Percentiles rank a stretch among this genome's conserved stretches.
These are phyloP conservation scores for Plectropomus leopardus DNA, from an alignment of 2,113 vertebrate genomes.

Conservation along the genomic window DNA sequence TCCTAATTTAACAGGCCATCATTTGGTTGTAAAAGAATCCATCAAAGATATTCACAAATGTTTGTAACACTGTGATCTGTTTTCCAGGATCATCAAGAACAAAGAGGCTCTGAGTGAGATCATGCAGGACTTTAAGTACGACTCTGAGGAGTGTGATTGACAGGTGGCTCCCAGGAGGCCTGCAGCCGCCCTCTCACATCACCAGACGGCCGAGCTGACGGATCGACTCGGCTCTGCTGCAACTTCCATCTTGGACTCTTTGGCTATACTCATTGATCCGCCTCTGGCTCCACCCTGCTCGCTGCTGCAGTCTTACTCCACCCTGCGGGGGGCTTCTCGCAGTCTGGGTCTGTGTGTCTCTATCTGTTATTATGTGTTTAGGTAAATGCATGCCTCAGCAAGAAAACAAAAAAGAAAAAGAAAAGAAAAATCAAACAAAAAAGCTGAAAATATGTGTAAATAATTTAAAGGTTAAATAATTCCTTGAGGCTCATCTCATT, in stretches of 20 bases:
- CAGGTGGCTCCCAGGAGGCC: conserved; percentile 66
- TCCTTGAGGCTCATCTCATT: neutral
- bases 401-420: neutral
- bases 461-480: conserved; percentile 15
- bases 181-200: conserved; percentile 17
- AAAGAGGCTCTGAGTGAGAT: conserved; percentile 94
- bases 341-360: conserved; percentile 25
- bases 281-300: conserved; percentile 65
- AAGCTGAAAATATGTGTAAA: too few relatives aligned
- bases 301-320: conserved; percentile 68
- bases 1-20: neutral
- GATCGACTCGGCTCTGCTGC: conserved; percentile 46
- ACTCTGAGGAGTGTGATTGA: conserved; percentile 94
- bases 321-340: conserved; percentile 42
- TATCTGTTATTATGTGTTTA: conserved; percentile 34
- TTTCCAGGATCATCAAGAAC: conserved; percentile 94
- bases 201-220: conserved; percentile 37
- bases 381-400: conserved; percentile 32
- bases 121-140: conserved; percentile 98
- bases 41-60: neutral
- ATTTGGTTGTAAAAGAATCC: conserved; percentile 14
- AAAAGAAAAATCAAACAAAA: too few relatives aligned
- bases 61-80: neutral
- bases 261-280: conserved; percentile 58
- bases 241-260: conserved; percentile 58